Evolutionary conservation across 2,113 vertebrate species (phyloP), one percentile per base, ranked within the genome.

Genomic region (Peromyscus polionotus): DNA sequence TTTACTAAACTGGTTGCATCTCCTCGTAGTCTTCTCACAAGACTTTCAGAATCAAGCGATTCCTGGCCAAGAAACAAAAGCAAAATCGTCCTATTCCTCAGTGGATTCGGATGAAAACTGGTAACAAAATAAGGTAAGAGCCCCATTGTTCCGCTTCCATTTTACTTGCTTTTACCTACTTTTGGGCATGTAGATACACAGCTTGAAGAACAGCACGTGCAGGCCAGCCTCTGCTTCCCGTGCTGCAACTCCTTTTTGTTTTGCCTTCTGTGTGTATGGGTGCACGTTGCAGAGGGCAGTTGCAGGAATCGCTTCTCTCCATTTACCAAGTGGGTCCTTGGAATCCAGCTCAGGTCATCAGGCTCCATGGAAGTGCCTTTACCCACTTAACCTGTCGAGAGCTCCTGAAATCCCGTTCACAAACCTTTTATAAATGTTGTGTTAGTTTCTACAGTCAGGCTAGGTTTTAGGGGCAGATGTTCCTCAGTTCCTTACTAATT

Each of bases 61-160:
- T 99, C 97, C 99, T 99, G 19, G 99, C 99, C 0, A 99, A 99
- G 98, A 99, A 99, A 98, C 99, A 99, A 99, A 99, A 99, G 96
- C 99, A 99, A 98, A 99, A 99, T 98, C 98, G 99, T 92, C 99
- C 99, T 0, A 99, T 99, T 97, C 99, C 99, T 16, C 99, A 99
- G 88, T 99, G 99, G 99, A 99, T 99, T 97, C 98, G 99, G 95
- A 99, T 99, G 99, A 99, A 99, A 96, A 99, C 99, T 9, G 99
- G 99, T 95, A 99, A 99, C 98, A 99, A 99, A 98, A 99, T 99
- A 99, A 99, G 99, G 99, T 99, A 95, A 95, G 39, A 5, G 7
- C 14, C 0, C 0, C 24, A 0, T 81, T 20, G 0, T 73, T 9
- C 8, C 3, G 19, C 28, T 63, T 70, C 26, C 10, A 20, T 89